Percentiles rank a stretch among this genome's conserved stretches.
These are phyloP conservation scores for Diarsia brunnea DNA, from an alignment of 2,888 invertebrate genomes.

Conservation along the genomic window DNA sequence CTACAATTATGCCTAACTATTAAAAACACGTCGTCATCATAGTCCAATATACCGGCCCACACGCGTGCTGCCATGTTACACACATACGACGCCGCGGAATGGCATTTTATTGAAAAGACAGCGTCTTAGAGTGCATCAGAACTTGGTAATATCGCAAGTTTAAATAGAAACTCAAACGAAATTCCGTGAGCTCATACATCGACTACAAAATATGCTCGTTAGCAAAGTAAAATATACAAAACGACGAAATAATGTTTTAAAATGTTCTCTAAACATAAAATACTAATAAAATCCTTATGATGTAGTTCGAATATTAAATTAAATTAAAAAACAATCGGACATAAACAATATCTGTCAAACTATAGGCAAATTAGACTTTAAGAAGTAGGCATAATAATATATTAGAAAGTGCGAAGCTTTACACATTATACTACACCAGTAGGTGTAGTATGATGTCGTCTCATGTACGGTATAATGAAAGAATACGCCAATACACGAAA, in stretches of 20 bases:
- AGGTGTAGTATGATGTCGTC: conserved; percentile 41
- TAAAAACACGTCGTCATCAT: conserved; percentile 67
- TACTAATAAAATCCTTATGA: conserved; percentile 73
- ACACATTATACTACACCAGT: conserved; percentile 57
- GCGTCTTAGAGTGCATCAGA: conserved; percentile 35
- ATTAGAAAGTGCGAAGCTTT: conserved; percentile 53
- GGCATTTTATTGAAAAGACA: conserved; percentile 21
- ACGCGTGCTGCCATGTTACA: conserved; percentile 28
- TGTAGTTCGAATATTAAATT: conserved; percentile 67
- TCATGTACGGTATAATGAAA: conserved; percentile 55
- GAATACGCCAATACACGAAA: conserved; percentile 43
- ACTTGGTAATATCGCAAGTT: conserved; percentile 46
- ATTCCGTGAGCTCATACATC: conserved; percentile 51
- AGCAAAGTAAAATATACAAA: conserved; percentile 69
- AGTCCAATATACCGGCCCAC: conserved; percentile 52
- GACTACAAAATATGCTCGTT: conserved; percentile 66
- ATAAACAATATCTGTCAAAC: conserved; percentile 54
- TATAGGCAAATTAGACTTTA: conserved; percentile 50
- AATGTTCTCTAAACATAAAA: conserved; percentile 73
- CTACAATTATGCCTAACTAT: conserved; percentile 50
- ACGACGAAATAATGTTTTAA: conserved; percentile 66
- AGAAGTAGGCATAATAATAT: conserved; percentile 42
- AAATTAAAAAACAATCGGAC: conserved; percentile 61
- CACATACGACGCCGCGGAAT: conserved; percentile 35
- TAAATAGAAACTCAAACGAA: conserved; percentile 50